Base-by-base conservation (phyloP, 2,797 vertebrate genomes). In the Furcifer pardalis region DNA sequence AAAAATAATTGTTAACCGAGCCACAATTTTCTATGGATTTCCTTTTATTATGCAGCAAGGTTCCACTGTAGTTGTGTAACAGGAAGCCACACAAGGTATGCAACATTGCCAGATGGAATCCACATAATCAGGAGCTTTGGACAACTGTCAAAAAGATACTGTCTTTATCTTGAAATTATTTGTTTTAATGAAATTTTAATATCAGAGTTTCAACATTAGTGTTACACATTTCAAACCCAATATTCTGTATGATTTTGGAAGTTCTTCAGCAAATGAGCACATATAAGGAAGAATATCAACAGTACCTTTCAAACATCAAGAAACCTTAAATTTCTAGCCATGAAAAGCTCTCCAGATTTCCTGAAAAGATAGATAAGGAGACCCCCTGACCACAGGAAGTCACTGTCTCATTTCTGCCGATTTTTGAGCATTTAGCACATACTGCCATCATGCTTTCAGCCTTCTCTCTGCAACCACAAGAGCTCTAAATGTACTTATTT, bases 401-500 rank as follows among this genome's bases (percentile, higher is more conserved):
- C 30, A 42, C 65, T 63, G 40, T 81, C 25, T 69, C 30, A 49
- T 19, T 27, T 56, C 44, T 68, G 77, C 82, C 59, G 62, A 77
- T 77, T 71, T 60, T 65, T 81, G 74, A 77, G 73, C 74, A 60
- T 86, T 86, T 81, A 86, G 72, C 42, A 62, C 52, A 77, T 65
- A 86, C 65, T 86, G 79, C 79, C 84, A 81, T 86, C 73, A 71
- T 81, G 79, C 79, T 86, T 86, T 69, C 73, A 82, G 40, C 52
- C 79, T 49, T 77, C 40, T 77, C 52, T 68, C 84, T 86, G 84
- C 73, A 82, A 71, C 44, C 42, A 65, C 32, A n/a, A 80, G 42
- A 27, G 27, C 42, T 81, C 79, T 42, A 71, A 76, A 85, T 40
- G 30, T 71, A 85, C 56, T 52, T 32, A 79, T 63, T 65, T 74